A percentile compares a stretch with the other conserved stretches of the same genome.
phyloP scores from a whole-genome alignment of 2,888 invertebrate genomes.

The Callyntrura sp. region DNA sequence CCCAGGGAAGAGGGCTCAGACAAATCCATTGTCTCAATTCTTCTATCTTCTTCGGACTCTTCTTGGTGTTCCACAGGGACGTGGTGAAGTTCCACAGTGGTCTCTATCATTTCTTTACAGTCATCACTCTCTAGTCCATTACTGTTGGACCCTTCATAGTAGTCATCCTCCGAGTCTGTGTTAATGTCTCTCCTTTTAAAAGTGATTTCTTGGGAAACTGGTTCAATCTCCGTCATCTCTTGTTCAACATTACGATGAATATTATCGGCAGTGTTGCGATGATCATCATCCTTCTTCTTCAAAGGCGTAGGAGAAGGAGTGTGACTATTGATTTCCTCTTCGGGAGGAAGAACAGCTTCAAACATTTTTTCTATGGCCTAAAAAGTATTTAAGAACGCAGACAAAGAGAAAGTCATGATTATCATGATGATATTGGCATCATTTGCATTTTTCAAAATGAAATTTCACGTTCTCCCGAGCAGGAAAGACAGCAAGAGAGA shows the following conservation, averaged over 20 bases:
- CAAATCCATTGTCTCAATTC: background rate
- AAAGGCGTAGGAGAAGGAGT: constrained; percentile 33
- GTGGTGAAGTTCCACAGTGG: constrained; percentile 73
- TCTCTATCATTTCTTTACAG: constrained; percentile 61
- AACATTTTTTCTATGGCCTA: constrained; percentile 76
- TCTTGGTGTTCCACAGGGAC: constrained; percentile 41
- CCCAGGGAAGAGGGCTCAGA: background rate
- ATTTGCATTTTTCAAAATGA: constrained; percentile 57
- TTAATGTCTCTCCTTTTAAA: constrained; percentile 32
- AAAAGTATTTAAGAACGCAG: constrained; percentile 19
- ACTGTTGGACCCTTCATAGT: constrained; percentile 30
- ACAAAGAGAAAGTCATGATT: constrained; percentile 41
- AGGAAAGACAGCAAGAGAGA: too few relatives aligned
- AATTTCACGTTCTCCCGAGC: background rate
- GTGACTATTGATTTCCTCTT: constrained; percentile 44
- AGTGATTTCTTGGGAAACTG: constrained; percentile 12
- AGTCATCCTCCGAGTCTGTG: constrained; percentile 56
- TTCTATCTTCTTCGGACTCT: constrained; percentile 8
- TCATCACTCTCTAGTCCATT: constrained; percentile 37
- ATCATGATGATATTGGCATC: background rate
- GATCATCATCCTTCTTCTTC: constrained; percentile 1
- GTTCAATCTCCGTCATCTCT: constrained; percentile 40
- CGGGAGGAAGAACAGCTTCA: constrained; percentile 69
- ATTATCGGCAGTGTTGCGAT: background rate
- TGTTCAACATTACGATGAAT: background rate